Percentiles rank a stretch among this genome's conserved stretches.
Conservation (phyloP, 2,113 vertebrate genomes). For the Cyanoramphus novaezelandiae region DNA sequence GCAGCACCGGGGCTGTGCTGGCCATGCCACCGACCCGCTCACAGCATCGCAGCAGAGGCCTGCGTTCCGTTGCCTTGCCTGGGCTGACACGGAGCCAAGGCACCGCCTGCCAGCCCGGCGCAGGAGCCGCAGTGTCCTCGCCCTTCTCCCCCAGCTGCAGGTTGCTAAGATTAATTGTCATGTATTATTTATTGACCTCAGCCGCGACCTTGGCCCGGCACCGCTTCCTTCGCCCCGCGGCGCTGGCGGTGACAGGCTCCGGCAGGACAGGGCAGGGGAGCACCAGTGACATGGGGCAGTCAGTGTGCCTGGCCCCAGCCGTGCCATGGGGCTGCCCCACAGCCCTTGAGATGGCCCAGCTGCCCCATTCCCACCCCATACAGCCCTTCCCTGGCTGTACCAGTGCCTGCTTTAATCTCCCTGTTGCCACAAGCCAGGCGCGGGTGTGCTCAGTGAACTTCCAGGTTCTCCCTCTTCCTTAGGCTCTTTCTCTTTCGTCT, state of each 20-base stretch:
- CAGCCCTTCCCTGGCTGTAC: accelerated
- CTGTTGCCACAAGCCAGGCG: neutral
- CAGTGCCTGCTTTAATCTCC: neutral
- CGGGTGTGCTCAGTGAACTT: neutral
- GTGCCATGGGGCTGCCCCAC: accelerated
- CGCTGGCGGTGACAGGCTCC: accelerated
- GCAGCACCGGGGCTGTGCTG: accelerated
- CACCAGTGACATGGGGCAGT: accelerated
- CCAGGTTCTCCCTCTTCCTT: slow-evolving; percentile 2
- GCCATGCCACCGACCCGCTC: neutral
- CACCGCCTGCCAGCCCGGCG: neutral
- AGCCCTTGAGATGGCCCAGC: accelerated
- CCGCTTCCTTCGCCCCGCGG: accelerated
- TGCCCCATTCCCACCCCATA: neutral
- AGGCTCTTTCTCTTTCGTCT: slow-evolving; percentile 57
- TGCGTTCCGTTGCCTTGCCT: neutral
- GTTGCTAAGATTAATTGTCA: slow-evolving; percentile 47
- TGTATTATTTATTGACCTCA: slow-evolving; percentile 62
- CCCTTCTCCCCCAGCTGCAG: neutral
- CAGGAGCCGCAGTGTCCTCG: slow-evolving; percentile 49
- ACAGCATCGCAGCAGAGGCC: neutral
- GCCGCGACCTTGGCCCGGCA: neutral
- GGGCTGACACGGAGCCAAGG: slow-evolving; percentile 8
- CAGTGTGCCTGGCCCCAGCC: accelerated
- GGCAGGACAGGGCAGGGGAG: neutral